Conservation (phyloP, 2,797 vertebrate species). For the Gadopsis marmoratus region DNA sequence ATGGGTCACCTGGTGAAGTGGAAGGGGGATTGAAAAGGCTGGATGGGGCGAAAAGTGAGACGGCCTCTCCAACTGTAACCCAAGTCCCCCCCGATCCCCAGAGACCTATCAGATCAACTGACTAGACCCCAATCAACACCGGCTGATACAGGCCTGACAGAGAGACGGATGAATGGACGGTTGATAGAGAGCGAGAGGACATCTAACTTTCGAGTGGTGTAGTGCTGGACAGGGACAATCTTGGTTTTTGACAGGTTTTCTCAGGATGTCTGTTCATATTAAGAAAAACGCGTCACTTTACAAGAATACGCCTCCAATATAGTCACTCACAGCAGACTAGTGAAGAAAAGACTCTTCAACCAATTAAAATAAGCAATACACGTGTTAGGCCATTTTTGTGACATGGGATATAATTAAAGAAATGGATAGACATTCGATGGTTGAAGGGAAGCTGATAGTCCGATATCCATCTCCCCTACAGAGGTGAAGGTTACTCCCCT, state of each 20-base stretch:
- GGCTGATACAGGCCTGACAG: constrained; percentile 63
- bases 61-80: constrained; percentile 83
- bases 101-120: constrained; percentile 79
- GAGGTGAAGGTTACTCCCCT: neutral
- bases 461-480: neutral
- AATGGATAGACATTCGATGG: neutral
- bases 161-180: constrained; percentile 53
- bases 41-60: constrained; percentile 85
- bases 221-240: neutral
- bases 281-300: neutral
- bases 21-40: constrained; percentile 78
- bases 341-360: neutral
- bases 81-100: constrained; percentile 75
- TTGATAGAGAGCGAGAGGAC: neutral
- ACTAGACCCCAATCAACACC: constrained; percentile 83
- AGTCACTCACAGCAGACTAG: neutral
- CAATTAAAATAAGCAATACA: neutral
- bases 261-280: neutral
- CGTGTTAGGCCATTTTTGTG: neutral
- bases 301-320: neutral
- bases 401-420: too few species aligned
- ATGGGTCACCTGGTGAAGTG: constrained; percentile 83
- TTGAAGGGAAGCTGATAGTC: neutral
- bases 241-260: neutral
- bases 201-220: constrained; percentile 7